Evolutionary conservation across 1,140 invertebrate species (phyloP).

Genomic region (Ectropis grisescens): DNA sequence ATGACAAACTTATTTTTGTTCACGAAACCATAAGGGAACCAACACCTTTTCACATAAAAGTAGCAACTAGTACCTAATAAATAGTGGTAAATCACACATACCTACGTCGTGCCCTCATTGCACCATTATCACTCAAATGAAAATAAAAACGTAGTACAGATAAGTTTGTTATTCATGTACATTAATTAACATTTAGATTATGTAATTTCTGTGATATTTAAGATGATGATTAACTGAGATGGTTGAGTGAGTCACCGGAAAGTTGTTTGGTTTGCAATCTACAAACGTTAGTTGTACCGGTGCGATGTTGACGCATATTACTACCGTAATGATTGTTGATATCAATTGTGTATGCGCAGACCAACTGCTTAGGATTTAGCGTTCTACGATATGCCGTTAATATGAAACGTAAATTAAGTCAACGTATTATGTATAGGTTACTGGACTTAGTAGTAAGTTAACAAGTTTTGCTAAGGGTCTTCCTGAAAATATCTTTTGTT

Average conservation of each 20-base stretch:
- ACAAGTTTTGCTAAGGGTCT: no score
- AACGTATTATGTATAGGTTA: neutral
- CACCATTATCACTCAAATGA: no score
- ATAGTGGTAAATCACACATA: no score
- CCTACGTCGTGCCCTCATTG: no score
- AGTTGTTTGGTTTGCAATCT: conserved; percentile 29
- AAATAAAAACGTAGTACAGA: no score
- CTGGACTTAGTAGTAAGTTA: neutral
- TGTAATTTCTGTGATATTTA: conserved; percentile 63
- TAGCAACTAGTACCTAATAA: no score
- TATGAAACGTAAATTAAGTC: conserved; percentile 6
- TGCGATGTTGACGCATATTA: neutral
- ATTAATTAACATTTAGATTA: conserved; percentile 9
- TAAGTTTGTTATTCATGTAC: no score
- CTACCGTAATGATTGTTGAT: neutral
- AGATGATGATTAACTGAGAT: conserved; percentile 42
- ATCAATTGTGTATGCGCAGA: neutral
- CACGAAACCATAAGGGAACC: no score
- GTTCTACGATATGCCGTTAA: neutral
- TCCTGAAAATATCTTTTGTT: no score
- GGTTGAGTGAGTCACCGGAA: conserved; percentile 32
- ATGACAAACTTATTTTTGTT: no score
- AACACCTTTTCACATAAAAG: no score
- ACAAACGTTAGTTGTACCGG: neutral
- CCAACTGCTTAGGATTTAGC: neutral